These are phyloP conservation scores for Leistus spinibarbis DNA, from an alignment of 2,888 invertebrate species.

Conservation along the genomic window DNA sequence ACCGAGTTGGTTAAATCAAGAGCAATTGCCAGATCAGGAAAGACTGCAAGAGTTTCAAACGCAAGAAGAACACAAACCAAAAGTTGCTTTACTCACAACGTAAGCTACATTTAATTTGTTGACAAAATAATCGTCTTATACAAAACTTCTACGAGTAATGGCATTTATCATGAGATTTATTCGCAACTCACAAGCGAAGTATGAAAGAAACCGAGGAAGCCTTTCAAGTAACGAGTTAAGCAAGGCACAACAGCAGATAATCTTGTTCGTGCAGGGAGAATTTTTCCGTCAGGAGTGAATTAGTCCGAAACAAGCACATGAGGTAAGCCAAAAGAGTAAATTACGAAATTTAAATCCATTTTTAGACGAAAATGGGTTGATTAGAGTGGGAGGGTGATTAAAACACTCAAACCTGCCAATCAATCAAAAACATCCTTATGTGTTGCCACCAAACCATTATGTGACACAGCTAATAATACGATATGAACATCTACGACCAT, in stretches of 20 bases:
- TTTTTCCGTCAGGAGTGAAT: background rate
- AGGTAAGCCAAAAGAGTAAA: constrained; percentile 12
- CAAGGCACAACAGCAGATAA: too few species aligned
- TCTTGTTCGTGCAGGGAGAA: too few species aligned
- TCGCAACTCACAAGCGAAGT: too few species aligned
- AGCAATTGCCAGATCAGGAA: constrained; percentile 18
- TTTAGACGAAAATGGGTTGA: constrained; percentile 9
- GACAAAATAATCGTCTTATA: too few species aligned
- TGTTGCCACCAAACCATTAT: constrained; percentile 21
- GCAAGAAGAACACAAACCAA: background rate
- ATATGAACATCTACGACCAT: background rate
- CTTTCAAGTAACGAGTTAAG: too few species aligned
- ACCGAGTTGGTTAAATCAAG: constrained; percentile 21
- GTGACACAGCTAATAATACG: constrained; percentile 21
- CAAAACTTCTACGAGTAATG: too few species aligned
- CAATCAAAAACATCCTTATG: constrained; percentile 16
- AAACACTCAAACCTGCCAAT: background rate
- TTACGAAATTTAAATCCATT: constrained; percentile 10
- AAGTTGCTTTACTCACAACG: background rate
- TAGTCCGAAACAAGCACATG: background rate
- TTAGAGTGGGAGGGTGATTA: constrained; percentile 25
- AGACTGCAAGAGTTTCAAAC: too few species aligned
- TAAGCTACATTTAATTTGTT: too few species aligned
- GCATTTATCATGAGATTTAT: too few species aligned
- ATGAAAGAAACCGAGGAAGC: too few species aligned